Evolutionary conservation across 2,113 vertebrate species (phyloP), one percentile per base, ranked within the genome.

Genomic region (Salvelinus sp.): DNA sequence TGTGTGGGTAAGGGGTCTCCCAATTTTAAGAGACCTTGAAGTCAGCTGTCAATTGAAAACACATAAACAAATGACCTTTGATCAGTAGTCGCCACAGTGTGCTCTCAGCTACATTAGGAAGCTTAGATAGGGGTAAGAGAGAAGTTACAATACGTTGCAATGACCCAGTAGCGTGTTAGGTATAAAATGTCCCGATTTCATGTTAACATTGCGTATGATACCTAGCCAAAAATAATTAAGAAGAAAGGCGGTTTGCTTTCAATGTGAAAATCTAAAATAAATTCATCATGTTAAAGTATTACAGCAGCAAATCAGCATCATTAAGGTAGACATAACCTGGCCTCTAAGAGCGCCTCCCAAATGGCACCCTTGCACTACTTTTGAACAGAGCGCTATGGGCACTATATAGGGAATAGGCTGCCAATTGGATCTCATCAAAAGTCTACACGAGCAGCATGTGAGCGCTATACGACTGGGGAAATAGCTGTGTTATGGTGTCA

Each of bases 391-490:
- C 5, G 7, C n/a, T 60, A 60, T 20, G 20, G 20, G 18, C n/a
- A 22, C 14, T 57, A 20, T 20, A 33, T 57, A 57, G 54, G 18
- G 18, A 57, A 57, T 18, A 57, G 20, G 38, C 38, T 44, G 38
- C 50, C 14, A 62, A 62, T 62, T 62, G n/a, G 7, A 16, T 16
- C 4, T 14, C 16, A 18, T 54, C 14, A 54, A 54, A 14, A 54
- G 4, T 72, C 18, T 12, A 28, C 47, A 79, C 58, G 72, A 68
- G 33, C 73, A 67, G 64, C 66, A 74, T 74, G 76, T 67, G 76
- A 76, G 50, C 69, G 64, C 50, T 54, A 82, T 20, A 20, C 13
- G 1, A n/a, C 72, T 72, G 68, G n/a, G 6, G 60, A 84, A 83
- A 70, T 72, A 71, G 27, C 72, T 7, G 6, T 13, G 44, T 78